A percentile compares a stretch with the other conserved stretches of the same genome.
These are phyloP conservation scores for Staurois parvus DNA, from an alignment of 2,797 vertebrate genomes.

Conservation along the genomic window DNA sequence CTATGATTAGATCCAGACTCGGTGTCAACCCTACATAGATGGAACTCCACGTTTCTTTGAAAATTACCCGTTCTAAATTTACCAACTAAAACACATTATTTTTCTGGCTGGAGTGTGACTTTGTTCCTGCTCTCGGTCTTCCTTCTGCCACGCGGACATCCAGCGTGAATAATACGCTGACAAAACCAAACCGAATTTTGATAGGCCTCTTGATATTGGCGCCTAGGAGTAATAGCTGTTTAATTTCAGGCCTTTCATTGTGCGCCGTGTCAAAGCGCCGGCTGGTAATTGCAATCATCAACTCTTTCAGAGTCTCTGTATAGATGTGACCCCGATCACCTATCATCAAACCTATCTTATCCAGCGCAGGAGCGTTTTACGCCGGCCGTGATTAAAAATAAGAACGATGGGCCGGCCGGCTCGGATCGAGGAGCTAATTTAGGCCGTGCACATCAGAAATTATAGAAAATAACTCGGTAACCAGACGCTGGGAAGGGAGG, in stretches of 20 bases:
- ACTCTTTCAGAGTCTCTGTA: slow-evolving; percentile 68
- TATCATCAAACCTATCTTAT: slow-evolving; percentile 68
- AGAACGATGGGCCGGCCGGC: not conserved
- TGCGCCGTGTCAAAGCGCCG: slow-evolving; percentile 68
- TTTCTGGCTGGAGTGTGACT: not conserved
- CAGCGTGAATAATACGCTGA: slow-evolving; percentile 66
- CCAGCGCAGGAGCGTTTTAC: slow-evolving; percentile 56
- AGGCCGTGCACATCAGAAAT: slow-evolving; percentile 68
- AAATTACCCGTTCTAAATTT: slow-evolving; percentile 42
- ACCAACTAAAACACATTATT: slow-evolving; percentile 16
- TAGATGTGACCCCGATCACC: slow-evolving; percentile 67
- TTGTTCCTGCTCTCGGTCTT: not conserved
- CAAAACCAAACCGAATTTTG: slow-evolving; percentile 67
- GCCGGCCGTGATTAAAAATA: slow-evolving; percentile 64
- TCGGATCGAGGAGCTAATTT: slow-evolving; percentile 64
- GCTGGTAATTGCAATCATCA: slow-evolving; percentile 73
- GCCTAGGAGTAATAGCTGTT: slow-evolving; percentile 72
- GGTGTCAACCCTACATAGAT: slow-evolving; percentile 40
- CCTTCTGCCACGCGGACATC: not conserved
- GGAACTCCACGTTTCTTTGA: not conserved
- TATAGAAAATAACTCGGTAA: slow-evolving; percentile 72
- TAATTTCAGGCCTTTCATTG: slow-evolving; percentile 74
- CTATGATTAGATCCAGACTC: slow-evolving; percentile 45
- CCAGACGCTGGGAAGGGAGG: slow-evolving; percentile 27
- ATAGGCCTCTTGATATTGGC: slow-evolving; percentile 69